Percentiles rank a stretch among this genome's conserved stretches.
These are phyloP conservation scores for Falcunculus frontatus DNA, from an alignment of 2,113 vertebrate species.

Conservation along the genomic window DNA sequence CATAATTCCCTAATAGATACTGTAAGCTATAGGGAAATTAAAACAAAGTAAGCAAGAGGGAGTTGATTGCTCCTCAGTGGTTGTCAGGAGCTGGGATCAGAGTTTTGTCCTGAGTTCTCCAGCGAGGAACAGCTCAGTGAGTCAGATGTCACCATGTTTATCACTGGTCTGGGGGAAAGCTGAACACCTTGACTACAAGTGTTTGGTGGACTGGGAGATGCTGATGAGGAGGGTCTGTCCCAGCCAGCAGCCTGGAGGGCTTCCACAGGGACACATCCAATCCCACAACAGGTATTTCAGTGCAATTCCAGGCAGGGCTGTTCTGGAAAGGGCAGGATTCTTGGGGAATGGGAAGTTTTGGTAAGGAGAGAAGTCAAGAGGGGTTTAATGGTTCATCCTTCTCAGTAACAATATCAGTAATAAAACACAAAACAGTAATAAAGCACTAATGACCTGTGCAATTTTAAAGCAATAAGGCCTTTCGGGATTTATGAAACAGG, in stretches of 20 bases:
- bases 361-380: background rate
- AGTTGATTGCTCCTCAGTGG: background rate
- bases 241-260: background rate
- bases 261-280: background rate
- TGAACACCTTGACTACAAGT: rapidly evolving
- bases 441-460: background rate
- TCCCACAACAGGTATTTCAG: background rate
- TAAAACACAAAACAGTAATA: background rate
- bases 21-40: background rate
- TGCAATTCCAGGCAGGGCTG: background rate
- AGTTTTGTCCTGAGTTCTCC: background rate
- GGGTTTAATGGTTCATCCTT: background rate
- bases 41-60: background rate
- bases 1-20: background rate
- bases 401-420: background rate
- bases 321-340: background rate
- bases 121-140: background rate
- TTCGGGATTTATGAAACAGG: background rate
- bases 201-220: background rate
- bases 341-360: background rate
- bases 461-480: background rate
- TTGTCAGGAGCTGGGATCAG: background rate
- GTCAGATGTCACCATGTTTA: background rate
- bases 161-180: background rate
- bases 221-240: background rate